Evolutionary conservation across 1,140 invertebrate species (phyloP).

Genomic region (Cardiocondyla obscurior): DNA sequence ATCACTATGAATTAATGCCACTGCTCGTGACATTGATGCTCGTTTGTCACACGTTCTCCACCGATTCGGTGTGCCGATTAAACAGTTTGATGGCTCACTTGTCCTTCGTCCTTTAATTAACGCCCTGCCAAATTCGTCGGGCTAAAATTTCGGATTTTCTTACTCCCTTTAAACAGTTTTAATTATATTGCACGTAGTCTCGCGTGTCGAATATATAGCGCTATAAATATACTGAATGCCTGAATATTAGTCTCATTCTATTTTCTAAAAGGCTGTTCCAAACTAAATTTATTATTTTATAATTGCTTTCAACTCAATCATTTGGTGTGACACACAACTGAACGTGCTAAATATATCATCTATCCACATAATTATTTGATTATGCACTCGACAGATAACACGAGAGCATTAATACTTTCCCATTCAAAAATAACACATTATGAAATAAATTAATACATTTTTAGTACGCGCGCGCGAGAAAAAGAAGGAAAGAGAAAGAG

Average conservation of each 20-base stretch:
- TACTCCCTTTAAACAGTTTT: neutral
- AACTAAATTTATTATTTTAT: slow-evolving; percentile 6
- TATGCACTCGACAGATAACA: neutral
- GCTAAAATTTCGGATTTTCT: neutral
- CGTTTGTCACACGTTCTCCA: slow-evolving; percentile 30
- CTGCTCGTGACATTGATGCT: slow-evolving; percentile 11
- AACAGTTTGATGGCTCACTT: slow-evolving; percentile 43
- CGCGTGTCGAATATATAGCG: neutral
- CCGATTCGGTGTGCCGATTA: slow-evolving; percentile 13
- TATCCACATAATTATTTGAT: neutral
- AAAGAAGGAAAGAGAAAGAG: neutral
- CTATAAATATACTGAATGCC: neutral
- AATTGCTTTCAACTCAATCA: slow-evolving; percentile 6
- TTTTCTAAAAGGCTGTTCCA: neutral
- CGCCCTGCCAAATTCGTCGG: neutral
- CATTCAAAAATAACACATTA: neutral
- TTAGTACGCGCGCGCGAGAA: neutral
- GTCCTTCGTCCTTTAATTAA: slow-evolving; percentile 45
- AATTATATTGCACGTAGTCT: slow-evolving; percentile 33
- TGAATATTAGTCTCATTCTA: neutral
- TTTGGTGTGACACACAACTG: neutral
- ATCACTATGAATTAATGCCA: slow-evolving; percentile 30
- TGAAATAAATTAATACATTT: slow-evolving; percentile 7
- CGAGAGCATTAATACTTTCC: neutral
- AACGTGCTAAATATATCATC: neutral